Evolutionary conservation across 2,797 vertebrate species (phyloP).

Genomic region (Spea hammondii): DNA sequence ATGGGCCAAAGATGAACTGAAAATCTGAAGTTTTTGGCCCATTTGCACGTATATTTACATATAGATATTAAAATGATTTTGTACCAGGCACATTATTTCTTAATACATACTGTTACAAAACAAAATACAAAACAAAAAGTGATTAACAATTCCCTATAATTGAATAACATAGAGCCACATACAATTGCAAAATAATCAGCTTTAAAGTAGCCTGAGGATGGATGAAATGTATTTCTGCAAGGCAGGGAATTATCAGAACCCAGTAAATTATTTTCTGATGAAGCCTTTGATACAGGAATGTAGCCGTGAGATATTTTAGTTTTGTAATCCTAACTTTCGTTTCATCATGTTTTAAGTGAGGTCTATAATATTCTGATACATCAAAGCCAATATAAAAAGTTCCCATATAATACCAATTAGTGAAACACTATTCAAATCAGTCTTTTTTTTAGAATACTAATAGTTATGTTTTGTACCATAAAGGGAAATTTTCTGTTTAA

Average conservation of each 20-base stretch:
- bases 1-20: too few relatives aligned
- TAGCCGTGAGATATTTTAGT: conserved; percentile 58
- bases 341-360: conserved; percentile 63
- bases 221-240: conserved; percentile 55
- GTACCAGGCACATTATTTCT: too few relatives aligned
- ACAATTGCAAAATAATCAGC: conserved; percentile 51
- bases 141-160: conserved; percentile 53
- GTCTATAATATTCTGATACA: conserved; percentile 56
- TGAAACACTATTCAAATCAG: conserved; percentile 58
- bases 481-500: background rate
- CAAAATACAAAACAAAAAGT: conserved; percentile 49
- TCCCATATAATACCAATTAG: conserved; percentile 55
- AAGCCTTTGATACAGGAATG: conserved; percentile 62
- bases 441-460: conserved; percentile 56
- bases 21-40: too few relatives aligned
- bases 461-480: conserved; percentile 50
- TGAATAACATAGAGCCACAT: conserved; percentile 47
- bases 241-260: conserved; percentile 56
- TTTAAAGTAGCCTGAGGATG: conserved; percentile 51
- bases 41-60: too few relatives aligned
- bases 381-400: conserved; percentile 61
- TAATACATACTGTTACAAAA: conserved; percentile 10
- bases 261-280: conserved; percentile 58
- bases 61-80: too few relatives aligned
- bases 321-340: conserved; percentile 60